These are phyloP conservation scores for Notoglanidium macrostoma DNA, from an alignment of 2,797 vertebrate genomes.

Conservation along the genomic window DNA sequence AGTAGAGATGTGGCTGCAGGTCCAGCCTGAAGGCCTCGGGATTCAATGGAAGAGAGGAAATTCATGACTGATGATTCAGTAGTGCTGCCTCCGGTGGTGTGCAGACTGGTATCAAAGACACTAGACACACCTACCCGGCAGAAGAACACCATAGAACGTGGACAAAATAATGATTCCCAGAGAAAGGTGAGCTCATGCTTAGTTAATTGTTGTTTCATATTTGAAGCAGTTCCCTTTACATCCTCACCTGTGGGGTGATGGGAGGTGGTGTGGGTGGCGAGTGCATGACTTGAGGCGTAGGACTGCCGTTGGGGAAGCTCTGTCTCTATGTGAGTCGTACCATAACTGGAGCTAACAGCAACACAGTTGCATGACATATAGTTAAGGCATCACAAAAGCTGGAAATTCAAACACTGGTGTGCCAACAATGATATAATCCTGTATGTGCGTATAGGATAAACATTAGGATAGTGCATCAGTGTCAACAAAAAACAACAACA, in stretches of 20 bases:
- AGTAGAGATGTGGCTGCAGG: slow-evolving; percentile 91
- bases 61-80: slow-evolving; percentile 95
- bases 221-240: neutral
- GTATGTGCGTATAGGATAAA: too few species aligned
- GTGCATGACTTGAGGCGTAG: slow-evolving; percentile 87
- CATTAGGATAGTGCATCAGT: neutral
- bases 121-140: slow-evolving; percentile 73
- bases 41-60: slow-evolving; percentile 93
- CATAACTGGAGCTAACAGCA: slow-evolving; percentile 87
- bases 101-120: slow-evolving; percentile 84
- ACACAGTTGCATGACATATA: slow-evolving; percentile 40
- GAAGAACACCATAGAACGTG: neutral
- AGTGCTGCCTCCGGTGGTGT: slow-evolving; percentile 84
- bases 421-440: neutral
- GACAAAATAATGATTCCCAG: neutral
- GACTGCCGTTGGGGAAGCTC: slow-evolving; percentile 92
- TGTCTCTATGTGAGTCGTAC: slow-evolving; percentile 87
- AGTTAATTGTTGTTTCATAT: too few species aligned
- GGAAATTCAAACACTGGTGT: neutral
- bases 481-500: neutral
- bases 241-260: slow-evolving; percentile 86
- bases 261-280: slow-evolving; percentile 86
- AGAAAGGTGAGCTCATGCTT: neutral
- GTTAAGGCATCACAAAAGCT: neutral
- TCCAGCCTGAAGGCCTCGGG: slow-evolving; percentile 89